These are phyloP conservation scores for Microctenopoma steveboyesi DNA, from an alignment of 2,797 vertebrate species.

Conservation along the genomic window DNA sequence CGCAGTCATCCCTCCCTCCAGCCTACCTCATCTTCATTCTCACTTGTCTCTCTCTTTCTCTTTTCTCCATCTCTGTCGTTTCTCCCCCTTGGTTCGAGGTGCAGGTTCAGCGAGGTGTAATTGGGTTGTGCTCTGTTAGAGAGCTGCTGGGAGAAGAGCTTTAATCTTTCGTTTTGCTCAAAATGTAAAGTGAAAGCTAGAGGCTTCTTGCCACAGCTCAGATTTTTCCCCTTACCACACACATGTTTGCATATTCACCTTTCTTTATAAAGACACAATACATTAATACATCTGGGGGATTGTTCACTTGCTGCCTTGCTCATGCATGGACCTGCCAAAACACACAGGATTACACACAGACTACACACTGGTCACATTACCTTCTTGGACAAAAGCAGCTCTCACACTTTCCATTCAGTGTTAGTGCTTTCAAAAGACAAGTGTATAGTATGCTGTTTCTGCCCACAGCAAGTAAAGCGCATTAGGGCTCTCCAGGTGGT, in stretches of 20 bases:
- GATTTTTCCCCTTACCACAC: conserved; percentile 52
- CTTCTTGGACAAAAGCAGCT: conserved; percentile 3
- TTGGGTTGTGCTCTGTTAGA: conserved; percentile 76
- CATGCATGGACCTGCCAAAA: background rate
- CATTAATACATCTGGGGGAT: conserved; percentile 31
- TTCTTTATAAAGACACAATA: conserved; percentile 34
- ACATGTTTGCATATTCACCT: conserved; percentile 40
- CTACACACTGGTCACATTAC: conserved; percentile 20
- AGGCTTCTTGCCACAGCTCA: conserved; percentile 61
- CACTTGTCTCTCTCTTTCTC: conserved; percentile 20
- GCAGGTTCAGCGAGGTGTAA: conserved; percentile 75
- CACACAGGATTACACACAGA: conserved; percentile 7
- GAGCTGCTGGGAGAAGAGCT: conserved; percentile 72
- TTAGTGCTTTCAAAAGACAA: conserved; percentile 36
- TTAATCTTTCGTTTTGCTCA: conserved; percentile 83
- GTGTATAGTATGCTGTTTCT: conserved; percentile 45
- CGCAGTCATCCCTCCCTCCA: conserved; percentile 20
- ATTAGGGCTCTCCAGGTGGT: conserved; percentile 76
- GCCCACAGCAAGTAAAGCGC: conserved; percentile 63
- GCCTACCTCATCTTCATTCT: conserved; percentile 38
- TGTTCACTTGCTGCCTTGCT: conserved; percentile 19
- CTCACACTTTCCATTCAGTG: conserved; percentile 21
- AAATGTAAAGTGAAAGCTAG: conserved; percentile 77
- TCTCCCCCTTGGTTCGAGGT: conserved; percentile 38
- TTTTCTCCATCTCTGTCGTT: conserved; percentile 19